Percentiles rank a stretch among this genome's conserved stretches.
These are phyloP conservation scores for Stomatorhinus ivindoensis DNA, from an alignment of 2,113 vertebrate species.

Conservation along the genomic window DNA sequence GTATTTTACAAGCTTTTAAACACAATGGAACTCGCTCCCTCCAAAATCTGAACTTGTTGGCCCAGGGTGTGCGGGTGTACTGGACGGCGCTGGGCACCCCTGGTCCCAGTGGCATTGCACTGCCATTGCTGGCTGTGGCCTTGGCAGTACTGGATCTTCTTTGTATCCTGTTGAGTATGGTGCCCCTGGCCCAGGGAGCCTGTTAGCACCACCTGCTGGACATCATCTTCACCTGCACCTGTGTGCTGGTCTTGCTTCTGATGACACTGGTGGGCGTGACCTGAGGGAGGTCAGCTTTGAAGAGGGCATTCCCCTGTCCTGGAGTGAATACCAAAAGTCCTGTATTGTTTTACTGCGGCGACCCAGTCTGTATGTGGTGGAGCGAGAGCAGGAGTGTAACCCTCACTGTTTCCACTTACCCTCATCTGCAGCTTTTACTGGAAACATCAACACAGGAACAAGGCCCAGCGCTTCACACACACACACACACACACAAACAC, in stretches of 20 bases:
- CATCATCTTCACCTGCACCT: constrained; percentile 80
- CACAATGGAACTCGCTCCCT: too few relatives aligned
- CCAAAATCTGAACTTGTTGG: constrained; percentile 51
- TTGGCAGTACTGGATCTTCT: constrained; percentile 87
- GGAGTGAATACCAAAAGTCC: too few relatives aligned
- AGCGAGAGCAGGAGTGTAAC: neutral
- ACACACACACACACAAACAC: constrained; percentile 12
- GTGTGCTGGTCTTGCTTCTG: constrained; percentile 76
- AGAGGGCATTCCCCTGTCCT: constrained; percentile 83
- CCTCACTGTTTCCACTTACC: constrained; percentile 27
- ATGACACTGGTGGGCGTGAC: constrained; percentile 63
- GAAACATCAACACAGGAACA: constrained; percentile 71
- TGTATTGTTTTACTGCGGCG: constrained; percentile 36
- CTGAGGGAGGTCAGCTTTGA: constrained; percentile 92
- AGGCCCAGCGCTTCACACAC: constrained; percentile 70
- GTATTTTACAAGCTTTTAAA: too few relatives aligned
- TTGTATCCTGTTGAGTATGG: constrained; percentile 83
- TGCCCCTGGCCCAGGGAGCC: constrained; percentile 73
- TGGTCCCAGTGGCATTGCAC: constrained; percentile 74
- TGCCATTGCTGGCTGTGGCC: constrained; percentile 70
- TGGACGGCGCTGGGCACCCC: constrained; percentile 72
- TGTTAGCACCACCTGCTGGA: constrained; percentile 85
- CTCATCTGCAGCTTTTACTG: constrained; percentile 47
- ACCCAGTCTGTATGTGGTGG: neutral
- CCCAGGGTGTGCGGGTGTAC: constrained; percentile 73